These are phyloP conservation scores for Ceratitis capitata DNA, from an alignment of 1,140 invertebrate species.

Conservation along the genomic window DNA sequence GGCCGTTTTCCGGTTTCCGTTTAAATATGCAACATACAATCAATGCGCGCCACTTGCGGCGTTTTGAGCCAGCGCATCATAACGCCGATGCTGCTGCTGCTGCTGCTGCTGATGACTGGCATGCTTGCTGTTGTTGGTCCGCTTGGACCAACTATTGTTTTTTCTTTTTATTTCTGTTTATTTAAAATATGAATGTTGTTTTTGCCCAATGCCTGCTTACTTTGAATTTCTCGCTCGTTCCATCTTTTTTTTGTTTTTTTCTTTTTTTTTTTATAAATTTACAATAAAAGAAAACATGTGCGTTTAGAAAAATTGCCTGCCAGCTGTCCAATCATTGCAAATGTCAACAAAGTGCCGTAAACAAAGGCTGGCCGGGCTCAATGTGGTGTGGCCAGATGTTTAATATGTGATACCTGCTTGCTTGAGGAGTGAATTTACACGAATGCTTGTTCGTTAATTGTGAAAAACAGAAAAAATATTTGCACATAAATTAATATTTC, in stretches of 20 bases:
- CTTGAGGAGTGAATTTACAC: too few species aligned
- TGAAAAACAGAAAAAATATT: too few species aligned
- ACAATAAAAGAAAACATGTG: neutral
- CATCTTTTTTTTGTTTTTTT: neutral
- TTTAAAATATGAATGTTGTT: slow-evolving; percentile 13
- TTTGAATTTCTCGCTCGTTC: neutral
- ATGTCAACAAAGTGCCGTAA: slow-evolving; percentile 23
- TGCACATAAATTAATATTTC: too few species aligned
- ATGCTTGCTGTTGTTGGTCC: neutral
- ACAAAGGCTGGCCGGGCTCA: neutral
- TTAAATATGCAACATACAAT: neutral
- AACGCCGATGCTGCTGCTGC: too few species aligned
- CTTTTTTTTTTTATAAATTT: neutral
- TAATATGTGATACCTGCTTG: neutral
- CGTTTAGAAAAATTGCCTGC: neutral
- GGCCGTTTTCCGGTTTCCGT: slow-evolving; percentile 31
- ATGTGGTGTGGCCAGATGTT: neutral
- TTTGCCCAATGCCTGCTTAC: neutral
- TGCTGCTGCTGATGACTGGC: neutral
- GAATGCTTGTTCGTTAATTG: too few species aligned
- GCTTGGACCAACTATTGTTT: neutral
- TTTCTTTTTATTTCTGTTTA: slow-evolving; percentile 30
- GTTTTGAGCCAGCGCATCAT: neutral
- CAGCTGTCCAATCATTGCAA: slow-evolving; percentile 26
- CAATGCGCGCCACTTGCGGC: slow-evolving; percentile 25